Evolutionary conservation across 2,113 vertebrate genomes (phyloP), one percentile per base, ranked within the genome.

Genomic region (Aptenodytes forsteri): DNA sequence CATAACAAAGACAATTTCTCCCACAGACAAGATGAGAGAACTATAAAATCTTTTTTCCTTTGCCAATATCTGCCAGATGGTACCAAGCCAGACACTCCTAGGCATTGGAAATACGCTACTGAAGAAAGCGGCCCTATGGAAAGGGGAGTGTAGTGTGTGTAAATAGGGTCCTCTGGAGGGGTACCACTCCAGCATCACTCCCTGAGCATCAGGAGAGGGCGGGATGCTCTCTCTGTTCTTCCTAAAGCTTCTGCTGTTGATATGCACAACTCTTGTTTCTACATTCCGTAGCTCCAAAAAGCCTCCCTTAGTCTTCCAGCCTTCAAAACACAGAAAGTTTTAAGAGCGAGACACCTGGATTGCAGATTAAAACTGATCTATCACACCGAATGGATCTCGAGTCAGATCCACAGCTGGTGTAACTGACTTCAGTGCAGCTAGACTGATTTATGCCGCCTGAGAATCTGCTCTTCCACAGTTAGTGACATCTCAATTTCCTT

Each of bases 401-500:
- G 44, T 50, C 62, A 47, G 73, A 76, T 71, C 40, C 42, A 36
- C 26, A 75, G 61, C 58, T 34, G 30, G n/a, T 3, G 1, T 22
- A 56, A 52, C 47, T 61, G 62, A 56, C 66, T 91, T 58, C 40
- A 54, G 29, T 16, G 59, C 66, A 87, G 62, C 46, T 12, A 56
- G n/a, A 55, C 67, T 62, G 47, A 84, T 75, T 79, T 88, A 87
- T 42, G 26, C 84, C 86, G 90, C 83, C 78, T 22, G 61, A 95
- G 87, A 91, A 95, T 79, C 94, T 83, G 56, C 71, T 90, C 61
- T 59, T 95, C 87, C 47, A 71, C 83, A 89, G 61, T 50, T 62
- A 87, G 81, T 83, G 89, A 95, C 89, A 92, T 95, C 97, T 96
- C 95, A 96, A 94, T 95, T 96, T 96, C 73, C 70, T 94, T 96